Conservation (phyloP, 2,113 vertebrate species). For the Gnathonemus longibarbis region DNA sequence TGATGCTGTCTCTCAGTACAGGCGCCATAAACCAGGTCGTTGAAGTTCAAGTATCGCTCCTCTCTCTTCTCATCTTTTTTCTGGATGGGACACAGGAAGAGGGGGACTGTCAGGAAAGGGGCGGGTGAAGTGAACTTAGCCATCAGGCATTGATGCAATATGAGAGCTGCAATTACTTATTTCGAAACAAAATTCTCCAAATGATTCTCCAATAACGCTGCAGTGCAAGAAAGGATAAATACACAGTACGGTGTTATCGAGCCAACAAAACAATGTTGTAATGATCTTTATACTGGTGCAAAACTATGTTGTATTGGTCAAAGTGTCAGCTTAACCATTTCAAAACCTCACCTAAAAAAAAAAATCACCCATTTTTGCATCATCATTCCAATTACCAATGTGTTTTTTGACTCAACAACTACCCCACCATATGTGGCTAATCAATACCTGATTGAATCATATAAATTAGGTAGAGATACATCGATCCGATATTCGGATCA, state of each 20-base stretch:
- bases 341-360: not conserved
- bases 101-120: not conserved
- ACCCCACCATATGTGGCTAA: not conserved
- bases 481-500: too few species aligned
- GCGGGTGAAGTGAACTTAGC: not conserved
- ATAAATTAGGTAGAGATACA: not conserved
- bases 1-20: constrained; percentile 81
- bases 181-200: not conserved
- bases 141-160: not conserved
- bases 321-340: not conserved
- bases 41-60: constrained; percentile 84
- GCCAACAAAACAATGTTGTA: not conserved
- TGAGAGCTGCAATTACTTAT: not conserved
- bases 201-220: not conserved
- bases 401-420: not conserved
- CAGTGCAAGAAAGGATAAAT: not conserved
- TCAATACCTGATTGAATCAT: not conserved
- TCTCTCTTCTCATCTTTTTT: constrained; percentile 86
- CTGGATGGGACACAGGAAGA: constrained; percentile 45
- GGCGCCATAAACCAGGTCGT: constrained; percentile 79
- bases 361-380: not conserved
- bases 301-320: not conserved
- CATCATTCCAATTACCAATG: not conserved
- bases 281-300: not conserved
- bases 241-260: not conserved